Percentiles rank a stretch among this genome's conserved stretches.
Conservation (phyloP, 2,113 vertebrate genomes). For the Grammomys surdaster region DNA sequence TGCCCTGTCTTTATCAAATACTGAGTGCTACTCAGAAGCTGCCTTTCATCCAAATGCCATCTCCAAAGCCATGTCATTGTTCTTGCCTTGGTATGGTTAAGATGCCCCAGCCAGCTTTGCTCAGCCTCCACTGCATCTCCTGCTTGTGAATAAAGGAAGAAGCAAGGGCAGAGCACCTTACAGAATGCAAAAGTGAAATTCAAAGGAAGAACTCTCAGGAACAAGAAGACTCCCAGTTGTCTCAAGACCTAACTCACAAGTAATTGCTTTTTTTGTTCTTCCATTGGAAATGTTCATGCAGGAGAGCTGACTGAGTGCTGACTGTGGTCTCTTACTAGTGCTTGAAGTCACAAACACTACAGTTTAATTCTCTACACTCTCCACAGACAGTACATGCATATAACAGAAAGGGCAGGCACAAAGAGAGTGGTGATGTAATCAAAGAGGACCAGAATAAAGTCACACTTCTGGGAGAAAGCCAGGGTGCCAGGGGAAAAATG, state of each 20-base stretch:
- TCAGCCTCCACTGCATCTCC: background rate
- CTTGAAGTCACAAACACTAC: background rate
- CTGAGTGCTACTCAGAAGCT: background rate
- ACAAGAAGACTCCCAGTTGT: background rate
- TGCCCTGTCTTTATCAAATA: background rate
- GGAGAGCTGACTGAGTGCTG: background rate
- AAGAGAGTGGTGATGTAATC: background rate
- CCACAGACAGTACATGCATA: background rate
- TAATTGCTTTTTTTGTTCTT: conserved; percentile 28
- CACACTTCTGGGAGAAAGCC: background rate
- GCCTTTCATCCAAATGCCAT: background rate
- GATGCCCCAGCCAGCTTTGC: background rate
- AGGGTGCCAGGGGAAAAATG: background rate
- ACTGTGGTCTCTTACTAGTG: background rate
- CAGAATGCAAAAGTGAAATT: background rate
- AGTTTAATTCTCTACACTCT: background rate
- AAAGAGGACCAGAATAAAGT: background rate
- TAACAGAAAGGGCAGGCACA: background rate
- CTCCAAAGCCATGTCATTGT: background rate
- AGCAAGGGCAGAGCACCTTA: background rate
- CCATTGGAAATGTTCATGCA: background rate
- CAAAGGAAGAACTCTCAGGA: conserved; percentile 1
- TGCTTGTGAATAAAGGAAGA: background rate
- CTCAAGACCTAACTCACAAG: background rate
- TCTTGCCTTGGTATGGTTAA: conserved; percentile 37